phyloP scores from a whole-genome alignment of 2,797 vertebrate species.

The Poeciliopsis turneri region DNA sequence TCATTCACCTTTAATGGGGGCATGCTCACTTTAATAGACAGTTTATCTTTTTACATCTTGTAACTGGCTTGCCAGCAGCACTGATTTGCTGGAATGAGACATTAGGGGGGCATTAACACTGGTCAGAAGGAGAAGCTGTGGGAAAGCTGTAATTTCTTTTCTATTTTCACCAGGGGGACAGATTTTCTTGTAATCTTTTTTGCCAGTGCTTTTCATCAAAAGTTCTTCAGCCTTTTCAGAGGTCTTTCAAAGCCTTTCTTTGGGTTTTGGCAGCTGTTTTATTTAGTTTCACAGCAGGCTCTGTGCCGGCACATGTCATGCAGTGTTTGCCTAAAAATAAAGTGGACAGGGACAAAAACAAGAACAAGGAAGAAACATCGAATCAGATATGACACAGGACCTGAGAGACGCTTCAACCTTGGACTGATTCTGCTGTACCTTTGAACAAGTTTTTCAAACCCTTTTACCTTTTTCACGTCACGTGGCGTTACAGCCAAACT shows the following conservation, averaged over 20 bases:
- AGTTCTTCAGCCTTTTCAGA: background rate
- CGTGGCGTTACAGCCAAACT: background rate
- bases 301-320: background rate
- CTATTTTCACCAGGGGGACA: background rate
- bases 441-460: background rate
- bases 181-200: background rate
- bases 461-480: background rate
- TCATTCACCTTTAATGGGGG: slow-evolving; percentile 23
- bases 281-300: background rate
- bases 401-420: background rate
- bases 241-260: background rate
- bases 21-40: slow-evolving; percentile 10
- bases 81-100: background rate
- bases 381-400: background rate
- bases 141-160: background rate
- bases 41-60: slow-evolving; percentile 1
- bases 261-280: background rate
- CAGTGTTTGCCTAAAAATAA: background rate
- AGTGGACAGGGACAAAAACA: background rate
- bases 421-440: background rate
- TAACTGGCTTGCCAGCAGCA: background rate
- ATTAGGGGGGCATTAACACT: background rate
- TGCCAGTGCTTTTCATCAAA: background rate
- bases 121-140: background rate
- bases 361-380: background rate